Percentiles rank a stretch among this genome's conserved stretches.
Evolutionary conservation across 2,113 vertebrate species (phyloP).

Genomic region (Amblyopsis rosae): DNA sequence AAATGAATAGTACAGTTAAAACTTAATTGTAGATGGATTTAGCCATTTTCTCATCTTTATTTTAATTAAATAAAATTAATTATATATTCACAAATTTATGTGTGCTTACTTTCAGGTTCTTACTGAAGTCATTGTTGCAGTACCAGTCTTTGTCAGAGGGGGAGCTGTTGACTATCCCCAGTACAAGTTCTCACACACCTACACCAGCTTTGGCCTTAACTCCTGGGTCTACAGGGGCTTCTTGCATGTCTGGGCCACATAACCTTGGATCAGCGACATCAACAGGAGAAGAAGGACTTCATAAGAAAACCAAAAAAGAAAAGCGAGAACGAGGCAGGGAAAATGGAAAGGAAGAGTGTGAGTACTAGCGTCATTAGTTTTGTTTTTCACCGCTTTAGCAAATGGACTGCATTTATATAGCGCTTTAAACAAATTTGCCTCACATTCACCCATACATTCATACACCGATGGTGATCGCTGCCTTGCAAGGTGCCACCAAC

Average conservation of each 20-base stretch:
- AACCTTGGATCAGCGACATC: conserved; percentile 60
- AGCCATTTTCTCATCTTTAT: too few species aligned
- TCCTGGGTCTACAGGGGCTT: conserved; percentile 46
- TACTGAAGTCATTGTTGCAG: conserved; percentile 85
- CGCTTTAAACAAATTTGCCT: too few species aligned
- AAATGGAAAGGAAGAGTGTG: conserved; percentile 84
- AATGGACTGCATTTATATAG: too few species aligned
- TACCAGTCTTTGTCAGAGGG: conserved; percentile 85
- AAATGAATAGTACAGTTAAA: background rate
- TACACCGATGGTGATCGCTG: too few species aligned
- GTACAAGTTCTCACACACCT: conserved; percentile 52
- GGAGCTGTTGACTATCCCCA: conserved; percentile 68
- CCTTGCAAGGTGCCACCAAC: too few species aligned
- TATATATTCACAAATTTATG: background rate
- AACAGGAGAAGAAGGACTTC: conserved; percentile 62
- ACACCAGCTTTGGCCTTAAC: conserved; percentile 40
- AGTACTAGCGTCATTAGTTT: conserved; percentile 15
- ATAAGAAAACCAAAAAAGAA: conserved; percentile 83
- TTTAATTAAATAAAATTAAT: background rate
- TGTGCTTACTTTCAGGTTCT: conserved; percentile 72
- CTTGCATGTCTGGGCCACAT: conserved; percentile 47
- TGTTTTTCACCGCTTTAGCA: background rate
- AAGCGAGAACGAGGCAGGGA: conserved; percentile 84
- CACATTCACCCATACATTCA: too few species aligned
- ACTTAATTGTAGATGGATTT: too few species aligned